Conservation (phyloP, 2,888 invertebrate species). For the Dasysyrphus tricinctus region DNA sequence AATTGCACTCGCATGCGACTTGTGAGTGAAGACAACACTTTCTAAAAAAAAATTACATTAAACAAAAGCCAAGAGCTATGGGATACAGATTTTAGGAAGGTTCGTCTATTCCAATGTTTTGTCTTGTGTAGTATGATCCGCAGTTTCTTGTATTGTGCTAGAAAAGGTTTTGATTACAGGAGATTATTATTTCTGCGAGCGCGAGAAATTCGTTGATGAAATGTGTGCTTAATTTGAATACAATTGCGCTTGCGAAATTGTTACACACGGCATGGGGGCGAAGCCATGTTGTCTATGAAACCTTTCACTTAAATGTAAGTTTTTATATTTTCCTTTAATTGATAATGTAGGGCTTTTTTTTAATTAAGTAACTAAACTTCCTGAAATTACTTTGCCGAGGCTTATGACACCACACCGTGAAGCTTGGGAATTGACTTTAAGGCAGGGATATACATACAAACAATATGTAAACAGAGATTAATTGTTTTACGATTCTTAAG, state of each 20-base stretch:
- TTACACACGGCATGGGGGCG: constrained; percentile 44
- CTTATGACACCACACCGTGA: not conserved
- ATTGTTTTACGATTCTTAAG: no score
- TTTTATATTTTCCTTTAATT: constrained; percentile 23
- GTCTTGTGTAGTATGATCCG: constrained; percentile 3
- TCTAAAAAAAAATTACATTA: constrained; percentile 47
- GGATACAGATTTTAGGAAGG: constrained; percentile 3
- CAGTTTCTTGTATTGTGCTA: constrained; percentile 34
- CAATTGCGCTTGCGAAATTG: constrained; percentile 64
- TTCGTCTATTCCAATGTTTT: constrained; percentile 19
- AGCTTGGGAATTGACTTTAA: no score
- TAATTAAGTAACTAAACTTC: not conserved
- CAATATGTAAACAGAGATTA: no score
- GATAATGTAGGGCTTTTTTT: not conserved
- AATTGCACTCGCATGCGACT: constrained; percentile 60
- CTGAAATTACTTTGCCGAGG: not conserved
- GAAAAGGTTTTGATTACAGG: constrained; percentile 28
- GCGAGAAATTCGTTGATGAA: constrained; percentile 53
- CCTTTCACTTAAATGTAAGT: constrained; percentile 34
- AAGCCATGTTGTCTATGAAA: constrained; percentile 32
- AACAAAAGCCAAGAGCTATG: constrained; percentile 24
- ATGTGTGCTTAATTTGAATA: constrained; percentile 64
- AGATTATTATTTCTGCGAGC: constrained; percentile 41
- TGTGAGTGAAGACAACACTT: constrained; percentile 58
- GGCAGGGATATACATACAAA: no score